phyloP scores from a whole-genome alignment of 2,888 invertebrate species.

The Meliscaeva auricollis region DNA sequence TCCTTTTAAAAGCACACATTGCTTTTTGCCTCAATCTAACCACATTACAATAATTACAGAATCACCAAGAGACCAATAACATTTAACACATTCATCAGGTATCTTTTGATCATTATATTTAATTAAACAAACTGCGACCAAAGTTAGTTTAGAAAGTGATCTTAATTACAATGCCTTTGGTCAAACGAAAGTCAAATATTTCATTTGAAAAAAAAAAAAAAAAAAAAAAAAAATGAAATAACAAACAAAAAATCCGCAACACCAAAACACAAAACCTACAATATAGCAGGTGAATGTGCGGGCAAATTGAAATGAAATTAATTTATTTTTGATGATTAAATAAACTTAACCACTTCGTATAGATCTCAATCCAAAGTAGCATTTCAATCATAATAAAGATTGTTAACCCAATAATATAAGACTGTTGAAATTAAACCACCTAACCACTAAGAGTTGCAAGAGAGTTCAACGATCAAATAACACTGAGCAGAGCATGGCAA shows the following conservation, averaged over 20 bases:
- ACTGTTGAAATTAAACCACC: conserved; percentile 15
- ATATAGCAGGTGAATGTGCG: conserved; percentile 42
- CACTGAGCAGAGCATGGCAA: conserved; percentile 1
- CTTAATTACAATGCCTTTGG: conserved; percentile 67
- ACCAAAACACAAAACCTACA: not conserved
- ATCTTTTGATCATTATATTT: conserved; percentile 42
- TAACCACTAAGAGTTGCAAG: not conserved
- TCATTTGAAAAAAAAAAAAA: too few species aligned
- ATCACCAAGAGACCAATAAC: not conserved
- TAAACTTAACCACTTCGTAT: conserved; percentile 29
- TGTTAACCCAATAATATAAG: conserved; percentile 47
- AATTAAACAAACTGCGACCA: conserved; percentile 44
- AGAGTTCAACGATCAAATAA: conserved; percentile 59
- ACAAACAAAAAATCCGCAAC: not conserved
- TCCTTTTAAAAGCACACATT: too few species aligned
- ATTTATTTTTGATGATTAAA: conserved; percentile 38
- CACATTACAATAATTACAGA: not conserved
- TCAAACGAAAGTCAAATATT: conserved; percentile 63
- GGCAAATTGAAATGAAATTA: conserved; percentile 49
- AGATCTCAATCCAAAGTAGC: not conserved
- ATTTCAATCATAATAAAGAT: conserved; percentile 2
- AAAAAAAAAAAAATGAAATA: not conserved
- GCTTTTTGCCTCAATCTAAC: too few species aligned
- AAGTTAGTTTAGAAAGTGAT: conserved; percentile 67
- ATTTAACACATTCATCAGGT: not conserved